These are phyloP conservation scores for Campoletis raptor DNA, from an alignment of 2,888 invertebrate genomes.

Conservation along the genomic window DNA sequence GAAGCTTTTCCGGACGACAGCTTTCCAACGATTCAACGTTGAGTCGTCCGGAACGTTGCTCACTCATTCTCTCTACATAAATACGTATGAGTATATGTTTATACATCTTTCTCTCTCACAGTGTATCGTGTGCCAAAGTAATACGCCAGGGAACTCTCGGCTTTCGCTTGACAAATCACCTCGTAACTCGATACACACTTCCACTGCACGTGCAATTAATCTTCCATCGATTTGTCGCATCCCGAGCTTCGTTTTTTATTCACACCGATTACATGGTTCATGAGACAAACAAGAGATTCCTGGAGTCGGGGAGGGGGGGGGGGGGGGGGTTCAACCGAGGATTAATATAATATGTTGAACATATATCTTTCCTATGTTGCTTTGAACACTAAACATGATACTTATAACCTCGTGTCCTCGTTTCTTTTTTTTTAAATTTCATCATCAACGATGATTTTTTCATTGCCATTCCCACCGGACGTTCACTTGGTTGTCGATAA, in stretches of 20 bases:
- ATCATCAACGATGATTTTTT: slow-evolving; percentile 31
- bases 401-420: slow-evolving; percentile 45
- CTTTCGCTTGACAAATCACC: slow-evolving; percentile 58
- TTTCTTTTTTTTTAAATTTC: neutral
- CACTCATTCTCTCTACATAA: slow-evolving; percentile 29
- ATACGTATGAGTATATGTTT: slow-evolving; percentile 28
- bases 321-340: neutral
- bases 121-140: slow-evolving; percentile 47
- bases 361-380: neutral
- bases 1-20: slow-evolving; percentile 47
- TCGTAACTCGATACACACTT: slow-evolving; percentile 58
- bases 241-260: slow-evolving; percentile 31
- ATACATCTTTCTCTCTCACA: slow-evolving; percentile 17
- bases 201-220: slow-evolving; percentile 42
- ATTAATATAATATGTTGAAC: slow-evolving; percentile 17
- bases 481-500: slow-evolving; percentile 40
- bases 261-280: slow-evolving; percentile 34
- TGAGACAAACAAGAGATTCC: slow-evolving; percentile 34
- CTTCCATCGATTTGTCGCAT: slow-evolving; percentile 54
- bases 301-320: neutral
- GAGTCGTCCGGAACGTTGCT: slow-evolving; percentile 3
- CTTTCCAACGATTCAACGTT: slow-evolving; percentile 31
- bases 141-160: slow-evolving; percentile 48
- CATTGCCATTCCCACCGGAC: neutral
- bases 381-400: neutral